Evolutionary conservation across 2,797 vertebrate species (phyloP).

Genomic region (Enteromius radiatus): DNA sequence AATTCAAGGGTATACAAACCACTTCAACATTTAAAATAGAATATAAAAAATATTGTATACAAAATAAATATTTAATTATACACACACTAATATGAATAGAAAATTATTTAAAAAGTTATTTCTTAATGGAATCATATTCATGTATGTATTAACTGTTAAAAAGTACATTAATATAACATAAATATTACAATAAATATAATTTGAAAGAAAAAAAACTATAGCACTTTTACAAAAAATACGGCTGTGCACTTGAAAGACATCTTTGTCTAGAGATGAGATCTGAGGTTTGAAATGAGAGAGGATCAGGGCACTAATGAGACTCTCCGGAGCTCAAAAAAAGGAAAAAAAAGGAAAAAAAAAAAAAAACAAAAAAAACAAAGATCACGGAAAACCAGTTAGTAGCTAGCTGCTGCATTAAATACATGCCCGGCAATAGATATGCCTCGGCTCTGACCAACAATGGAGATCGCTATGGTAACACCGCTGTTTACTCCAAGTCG

Average conservation of each 20-base stretch:
- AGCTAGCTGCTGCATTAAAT: conserved; percentile 50
- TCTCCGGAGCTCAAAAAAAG: conserved; percentile 37
- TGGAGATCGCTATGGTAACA: conserved; percentile 81
- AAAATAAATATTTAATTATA: background rate
- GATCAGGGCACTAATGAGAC: conserved; percentile 50
- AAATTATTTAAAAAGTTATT: background rate
- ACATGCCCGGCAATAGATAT: conserved; percentile 64
- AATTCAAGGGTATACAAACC: conserved; percentile 10
- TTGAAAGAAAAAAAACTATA: background rate
- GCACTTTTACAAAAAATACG: background rate
- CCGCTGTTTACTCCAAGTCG: conserved; percentile 81
- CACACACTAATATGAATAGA: background rate
- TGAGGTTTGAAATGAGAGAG: conserved; percentile 45
- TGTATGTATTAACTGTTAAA: background rate
- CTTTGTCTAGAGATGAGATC: conserved; percentile 31
- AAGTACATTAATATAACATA: background rate
- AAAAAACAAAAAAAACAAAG: conserved; percentile 41
- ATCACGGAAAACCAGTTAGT: conserved; percentile 44
- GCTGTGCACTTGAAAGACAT: conserved; percentile 2
- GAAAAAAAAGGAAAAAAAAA: conserved; percentile 19
- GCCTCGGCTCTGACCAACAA: conserved; percentile 68
- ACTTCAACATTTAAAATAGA: background rate
- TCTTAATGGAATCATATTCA: background rate
- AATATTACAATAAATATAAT: background rate
- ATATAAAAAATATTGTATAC: background rate